Evolutionary conservation across 2,113 vertebrate genomes (phyloP).

Genomic region (Clinocottus analis): DNA sequence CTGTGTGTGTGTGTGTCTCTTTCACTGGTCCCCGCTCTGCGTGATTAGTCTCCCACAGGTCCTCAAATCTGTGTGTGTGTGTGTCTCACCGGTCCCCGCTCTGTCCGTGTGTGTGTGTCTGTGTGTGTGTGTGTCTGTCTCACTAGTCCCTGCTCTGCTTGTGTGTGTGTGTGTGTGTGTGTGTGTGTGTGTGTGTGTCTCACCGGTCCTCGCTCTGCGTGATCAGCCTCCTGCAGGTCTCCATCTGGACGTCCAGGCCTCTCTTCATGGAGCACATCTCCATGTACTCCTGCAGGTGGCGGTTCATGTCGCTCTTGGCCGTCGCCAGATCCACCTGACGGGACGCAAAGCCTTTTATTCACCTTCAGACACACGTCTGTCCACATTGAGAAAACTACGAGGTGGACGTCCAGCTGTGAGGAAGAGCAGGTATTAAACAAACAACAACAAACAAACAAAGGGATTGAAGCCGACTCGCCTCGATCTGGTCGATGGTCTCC

Average conservation of each 20-base stretch:
- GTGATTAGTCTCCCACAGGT: conserved; percentile 95
- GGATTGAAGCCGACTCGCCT: too few relatives aligned
- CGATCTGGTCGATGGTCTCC: conserved; percentile 96
- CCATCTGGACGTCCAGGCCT: conserved; percentile 98
- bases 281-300: conserved; percentile 98
- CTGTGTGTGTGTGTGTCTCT: not conserved
- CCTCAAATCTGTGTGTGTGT: conserved; percentile 38
- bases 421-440: too few relatives aligned
- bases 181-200: not conserved
- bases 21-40: conserved; percentile 91
- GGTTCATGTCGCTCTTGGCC: conserved; percentile 97
- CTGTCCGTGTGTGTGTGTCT: conserved; percentile 73
- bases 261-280: conserved; percentile 99
- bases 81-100: conserved; percentile 88
- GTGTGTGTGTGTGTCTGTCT: too few relatives aligned
- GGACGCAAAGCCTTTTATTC: too few relatives aligned
- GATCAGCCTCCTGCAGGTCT: conserved; percentile 95
- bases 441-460: too few relatives aligned
- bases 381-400: too few relatives aligned
- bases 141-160: too few relatives aligned
- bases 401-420: too few relatives aligned
- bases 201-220: conserved; percentile 94
- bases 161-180: too few relatives aligned
- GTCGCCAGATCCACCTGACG: conserved; percentile 92
- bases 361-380: too few relatives aligned